phyloP scores from a whole-genome alignment of 2,113 vertebrate species.

The Oryzias javanicus region DNA sequence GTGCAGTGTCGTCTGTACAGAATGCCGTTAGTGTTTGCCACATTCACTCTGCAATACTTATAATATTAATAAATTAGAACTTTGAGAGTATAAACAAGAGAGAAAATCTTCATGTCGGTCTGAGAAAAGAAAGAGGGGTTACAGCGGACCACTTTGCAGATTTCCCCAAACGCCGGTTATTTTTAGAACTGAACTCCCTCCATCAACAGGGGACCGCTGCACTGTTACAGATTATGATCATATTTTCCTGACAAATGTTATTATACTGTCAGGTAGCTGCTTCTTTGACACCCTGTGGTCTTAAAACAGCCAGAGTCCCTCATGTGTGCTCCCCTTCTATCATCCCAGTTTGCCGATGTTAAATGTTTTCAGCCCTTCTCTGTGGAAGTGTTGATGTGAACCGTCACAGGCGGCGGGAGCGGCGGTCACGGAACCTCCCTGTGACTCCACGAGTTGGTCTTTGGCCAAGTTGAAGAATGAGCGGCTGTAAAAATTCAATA shows the following conservation, averaged over 20 bases:
- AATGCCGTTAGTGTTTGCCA: no score
- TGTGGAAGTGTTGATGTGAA: constrained; percentile 32
- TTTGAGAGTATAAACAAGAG: no score
- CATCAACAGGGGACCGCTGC: no score
- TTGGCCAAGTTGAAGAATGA: constrained; percentile 54
- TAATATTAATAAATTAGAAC: no score
- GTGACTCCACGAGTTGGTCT: constrained; percentile 39
- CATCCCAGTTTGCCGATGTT: constrained; percentile 7
- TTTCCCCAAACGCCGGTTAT: no score
- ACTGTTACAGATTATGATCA: neutral
- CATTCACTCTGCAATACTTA: no score
- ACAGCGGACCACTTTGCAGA: no score
- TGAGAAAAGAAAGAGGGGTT: no score
- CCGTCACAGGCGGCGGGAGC: constrained; percentile 33
- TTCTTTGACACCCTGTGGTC: constrained; percentile 16
- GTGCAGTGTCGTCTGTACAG: no score
- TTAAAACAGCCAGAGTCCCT: constrained; percentile 24
- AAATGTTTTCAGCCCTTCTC: constrained; percentile 21
- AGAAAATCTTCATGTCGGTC: no score
- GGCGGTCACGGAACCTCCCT: constrained; percentile 4
- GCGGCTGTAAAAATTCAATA: constrained; percentile 53
- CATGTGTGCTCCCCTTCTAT: constrained; percentile 13
- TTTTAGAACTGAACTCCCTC: no score
- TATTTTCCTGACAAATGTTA: constrained; percentile 21
- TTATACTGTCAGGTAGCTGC: constrained; percentile 24